phyloP scores from a whole-genome alignment of 2,888 invertebrate genomes.

The Lithosia quadra region DNA sequence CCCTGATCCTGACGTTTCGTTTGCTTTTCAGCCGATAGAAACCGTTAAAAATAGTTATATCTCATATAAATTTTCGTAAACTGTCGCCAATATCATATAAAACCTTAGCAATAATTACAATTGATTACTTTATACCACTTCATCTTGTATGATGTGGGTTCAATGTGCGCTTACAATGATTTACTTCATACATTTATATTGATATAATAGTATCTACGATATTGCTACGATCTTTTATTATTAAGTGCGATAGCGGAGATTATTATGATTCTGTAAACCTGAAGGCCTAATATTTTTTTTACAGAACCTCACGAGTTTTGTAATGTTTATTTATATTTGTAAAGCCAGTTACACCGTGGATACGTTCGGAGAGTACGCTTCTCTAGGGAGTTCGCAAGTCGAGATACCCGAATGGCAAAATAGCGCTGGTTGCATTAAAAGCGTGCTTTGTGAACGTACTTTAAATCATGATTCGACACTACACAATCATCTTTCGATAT shows the following conservation, averaged over 20 bases:
- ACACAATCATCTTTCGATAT: neutral
- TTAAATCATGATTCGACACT: neutral
- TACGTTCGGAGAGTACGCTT: neutral
- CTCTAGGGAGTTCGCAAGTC: neutral
- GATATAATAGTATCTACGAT: slow-evolving; percentile 12
- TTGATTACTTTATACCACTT: slow-evolving; percentile 1
- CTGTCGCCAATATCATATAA: too few species aligned
- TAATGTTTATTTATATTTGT: slow-evolving; percentile 16
- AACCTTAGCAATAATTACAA: neutral
- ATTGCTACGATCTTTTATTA: slow-evolving; percentile 13
- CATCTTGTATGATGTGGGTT: slow-evolving; percentile 9
- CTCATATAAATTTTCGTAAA: too few species aligned
- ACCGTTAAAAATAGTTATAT: too few species aligned
- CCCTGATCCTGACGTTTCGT: too few species aligned
- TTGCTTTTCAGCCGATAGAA: too few species aligned
- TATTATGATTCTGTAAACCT: slow-evolving; percentile 19
- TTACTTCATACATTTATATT: slow-evolving; percentile 5
- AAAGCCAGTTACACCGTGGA: slow-evolving; percentile 17
- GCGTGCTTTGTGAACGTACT: neutral
- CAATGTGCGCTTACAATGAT: slow-evolving; percentile 3
- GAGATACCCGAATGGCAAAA: neutral
- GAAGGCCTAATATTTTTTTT: slow-evolving; percentile 25
- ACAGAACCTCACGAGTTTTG: slow-evolving; percentile 17
- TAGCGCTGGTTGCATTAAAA: neutral
- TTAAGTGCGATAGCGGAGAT: slow-evolving; percentile 15